A percentile compares a stretch with the other conserved stretches of the same genome.
These are phyloP conservation scores for Gobius niger DNA, from an alignment of 2,113 vertebrate genomes.

Conservation along the genomic window DNA sequence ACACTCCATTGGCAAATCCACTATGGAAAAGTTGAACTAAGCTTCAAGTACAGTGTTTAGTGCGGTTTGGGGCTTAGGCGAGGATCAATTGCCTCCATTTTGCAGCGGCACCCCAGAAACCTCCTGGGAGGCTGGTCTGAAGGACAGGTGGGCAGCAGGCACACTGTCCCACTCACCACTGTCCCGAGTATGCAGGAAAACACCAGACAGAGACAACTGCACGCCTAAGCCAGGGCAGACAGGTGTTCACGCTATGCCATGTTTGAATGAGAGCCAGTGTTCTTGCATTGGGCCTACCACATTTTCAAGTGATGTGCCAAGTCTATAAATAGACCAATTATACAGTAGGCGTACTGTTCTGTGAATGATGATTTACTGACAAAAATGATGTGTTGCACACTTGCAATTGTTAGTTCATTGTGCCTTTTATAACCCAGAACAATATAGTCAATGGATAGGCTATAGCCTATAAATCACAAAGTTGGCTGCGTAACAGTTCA, in stretches of 20 bases:
- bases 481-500: no score
- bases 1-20: constrained; percentile 67
- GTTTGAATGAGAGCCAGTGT: constrained; percentile 6
- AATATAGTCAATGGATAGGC: no score
- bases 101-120: constrained; percentile 68
- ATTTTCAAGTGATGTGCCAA: neutral
- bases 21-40: constrained; percentile 73
- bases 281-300: neutral
- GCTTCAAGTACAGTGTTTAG: constrained; percentile 67
- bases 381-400: no score
- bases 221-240: constrained; percentile 25
- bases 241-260: constrained; percentile 34
- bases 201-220: constrained; percentile 17
- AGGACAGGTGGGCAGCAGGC: constrained; percentile 61
- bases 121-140: constrained; percentile 48
- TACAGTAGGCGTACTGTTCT: neutral
- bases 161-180: constrained; percentile 69
- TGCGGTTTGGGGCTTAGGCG: constrained; percentile 69
- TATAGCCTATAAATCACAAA: no score
- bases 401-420: no score
- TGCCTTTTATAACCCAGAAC: no score
- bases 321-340: neutral
- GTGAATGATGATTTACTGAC: neutral
- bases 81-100: constrained; percentile 66
- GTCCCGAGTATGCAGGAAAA: constrained; percentile 46